Base-by-base conservation (phyloP, 2,113 vertebrate species). In the Isichthys henryi region DNA sequence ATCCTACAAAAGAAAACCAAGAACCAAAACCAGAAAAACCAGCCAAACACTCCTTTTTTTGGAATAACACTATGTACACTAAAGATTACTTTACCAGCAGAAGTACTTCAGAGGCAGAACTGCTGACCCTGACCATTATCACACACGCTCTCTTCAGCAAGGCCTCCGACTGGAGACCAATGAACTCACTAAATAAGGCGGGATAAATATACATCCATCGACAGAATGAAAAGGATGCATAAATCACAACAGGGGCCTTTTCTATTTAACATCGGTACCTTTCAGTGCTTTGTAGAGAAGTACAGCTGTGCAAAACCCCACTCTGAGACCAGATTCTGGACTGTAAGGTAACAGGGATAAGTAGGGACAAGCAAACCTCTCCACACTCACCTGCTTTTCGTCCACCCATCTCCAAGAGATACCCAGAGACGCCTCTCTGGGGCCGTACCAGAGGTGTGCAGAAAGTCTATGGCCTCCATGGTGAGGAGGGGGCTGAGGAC, bases 381-480 rank as follows among this genome's bases (percentile, higher is more conserved):
- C 48, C 3, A 0, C 66, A 49, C 92, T 93, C 91, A 99, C 98
- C 98, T 98, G 95, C 96, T 93, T 93, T 98, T 98, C 86, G 96
- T 97, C 98, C 98, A 99, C 0, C 96, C 94, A 0, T 99, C 98
- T 0, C 98, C 98, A 91, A 99, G 91, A 0, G 97, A 94, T 88
- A 97, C 94, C 98, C 98, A 99, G 0, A 99, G 92, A 91, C 97
- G 97, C 5, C 97, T 94, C 94, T 99, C 98, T 50, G 99, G 98
- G 0, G 92, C 88, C 0, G 92, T 97, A 53, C 97, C 96, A 0
- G 96, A 93, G 0, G 95, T 91, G 0, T 96, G 95, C 48, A 99
- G 96, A 94, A 99, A 98, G 46, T 99, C 97, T 0, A 99, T 96
- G 31, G 98, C 93, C 13, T 98, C 97, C 87, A 96, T 96, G 77